Evolutionary conservation across 2,797 vertebrate genomes (phyloP), one percentile per base, ranked within the genome.

Genomic region (Rhadinocentrus ornatus): DNA sequence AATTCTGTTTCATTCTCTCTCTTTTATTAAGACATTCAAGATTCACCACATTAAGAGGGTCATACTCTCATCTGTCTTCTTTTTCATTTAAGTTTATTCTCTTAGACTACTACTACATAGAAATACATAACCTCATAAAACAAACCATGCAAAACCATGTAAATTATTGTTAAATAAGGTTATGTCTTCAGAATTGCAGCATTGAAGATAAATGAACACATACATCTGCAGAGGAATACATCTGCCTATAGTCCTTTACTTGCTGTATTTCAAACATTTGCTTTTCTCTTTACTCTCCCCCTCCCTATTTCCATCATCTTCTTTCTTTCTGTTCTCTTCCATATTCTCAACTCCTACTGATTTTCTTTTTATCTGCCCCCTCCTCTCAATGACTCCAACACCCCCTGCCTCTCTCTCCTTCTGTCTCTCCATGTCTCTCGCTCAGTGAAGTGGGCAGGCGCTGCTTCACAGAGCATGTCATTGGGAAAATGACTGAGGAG

Each of bases 401-500:
- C 31, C n/a, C 26, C 24, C 20, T 18, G 26, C 13, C 22, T 13
- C 20, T 6, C 6, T 16, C 41, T 39, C 31, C 6, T 10, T 39
- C 60, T 46, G 22, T 11, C 8, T 41, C 37, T 7, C 6, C 24
- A 32, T 8, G 53, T 35, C 37, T 34, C 52, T 53, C 41, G 57
- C 32, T 66, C 41, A 27, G 41, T 22, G 73, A 58, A 55, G 57
- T 69, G 62, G 59, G 71, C 75, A 34, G 57, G 78, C 27, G 41
- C 79, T 69, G 88, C 87, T 91, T 81, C 82, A 81, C 79, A 73
- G 89, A 90, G 85, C 88, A 86, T 92, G 88, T 90, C 89, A 92
- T 90, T 88, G 83, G 86, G 87, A 88, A 89, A 88, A 84, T 80
- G 89, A 89, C 78, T 84, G 39, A 75, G 77, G 75, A 85, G 85